Base-by-base conservation (phyloP, 2,797 vertebrate genomes). In the Erethizon dorsatum region DNA sequence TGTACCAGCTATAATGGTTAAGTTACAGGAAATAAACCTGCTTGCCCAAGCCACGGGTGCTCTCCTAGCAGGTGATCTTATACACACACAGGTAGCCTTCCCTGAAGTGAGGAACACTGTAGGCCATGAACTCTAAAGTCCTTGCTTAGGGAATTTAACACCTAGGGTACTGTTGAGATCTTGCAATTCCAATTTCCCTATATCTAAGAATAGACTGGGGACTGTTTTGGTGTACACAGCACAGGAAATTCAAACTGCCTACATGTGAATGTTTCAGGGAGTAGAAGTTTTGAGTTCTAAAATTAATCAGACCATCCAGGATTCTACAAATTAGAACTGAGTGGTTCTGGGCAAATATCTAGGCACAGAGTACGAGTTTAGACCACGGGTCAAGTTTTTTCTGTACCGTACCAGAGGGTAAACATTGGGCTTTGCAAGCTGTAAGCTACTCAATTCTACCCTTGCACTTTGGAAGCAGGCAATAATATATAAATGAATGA, bases 201-300 rank as follows among this genome's bases (percentile, higher is more conserved):
- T 24, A 71, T 84, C 57, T 31, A 84, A 86, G 88, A 95, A 93
- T 2, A 91, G 5, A 87, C 63, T 69, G 73, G 86, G 17, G 13
- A 45, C 15, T 14, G 59, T 50, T 79, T 5, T 87, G 59, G 71
- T 20, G 8, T 9, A 87, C 28, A 45, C 12, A 78, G 87, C 33
- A 59, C 8, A 89, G 75, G 50, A 97, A 95, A 86, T 56, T 83
- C 65, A 67, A 90, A 57, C 80, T 92, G 77, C 63, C 47, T 11
- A 94, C 11, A 10, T 41, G 24, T 45, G n/a, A 61, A 71, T 84
- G 84, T 59, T 86, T 59, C 57, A 54, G 86, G 69, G 95, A 91
- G 91, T 59, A 50, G 14, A 86, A 80, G 57, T 65, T 83, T 28
- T 75, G 37, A 94, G 20, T 45, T 52, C 50, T 84, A 71, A 93